phyloP scores from a whole-genome alignment of 2,888 invertebrate species.

The Tenthredo mesomela region DNA sequence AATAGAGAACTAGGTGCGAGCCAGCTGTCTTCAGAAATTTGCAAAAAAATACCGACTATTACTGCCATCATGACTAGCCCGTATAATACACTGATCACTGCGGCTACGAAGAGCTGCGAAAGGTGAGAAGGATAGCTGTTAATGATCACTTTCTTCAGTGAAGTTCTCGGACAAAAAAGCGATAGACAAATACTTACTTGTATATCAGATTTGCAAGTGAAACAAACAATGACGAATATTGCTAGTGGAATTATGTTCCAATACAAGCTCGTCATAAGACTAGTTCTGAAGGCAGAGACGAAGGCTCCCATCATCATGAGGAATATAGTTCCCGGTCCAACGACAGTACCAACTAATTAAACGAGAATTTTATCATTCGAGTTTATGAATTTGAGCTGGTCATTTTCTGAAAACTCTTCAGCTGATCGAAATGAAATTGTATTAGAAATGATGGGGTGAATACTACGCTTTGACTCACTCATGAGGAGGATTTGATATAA shows the following conservation, averaged over 20 bases:
- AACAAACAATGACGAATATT: slow-evolving; percentile 84
- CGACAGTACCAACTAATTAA: slow-evolving; percentile 83
- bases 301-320: slow-evolving; percentile 91
- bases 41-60: slow-evolving; percentile 88
- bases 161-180: not conserved
- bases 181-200: slow-evolving; percentile 80
- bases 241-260: slow-evolving; percentile 85
- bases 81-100: slow-evolving; percentile 87
- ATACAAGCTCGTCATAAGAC: slow-evolving; percentile 84
- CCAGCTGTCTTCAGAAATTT: slow-evolving; percentile 89
- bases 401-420: not conserved
- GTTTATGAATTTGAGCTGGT: not conserved
- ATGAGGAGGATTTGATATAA: slow-evolving; percentile 86
- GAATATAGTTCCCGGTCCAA: slow-evolving; percentile 92
- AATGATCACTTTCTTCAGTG: not conserved
- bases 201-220: slow-evolving; percentile 83
- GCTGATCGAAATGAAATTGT: not conserved
- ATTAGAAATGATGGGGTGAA: not conserved
- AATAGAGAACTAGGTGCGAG: slow-evolving; percentile 92
- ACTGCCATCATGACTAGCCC: slow-evolving; percentile 94
- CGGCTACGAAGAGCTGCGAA: slow-evolving; percentile 85
- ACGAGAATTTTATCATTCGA: slow-evolving; percentile 4
- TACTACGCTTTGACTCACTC: slow-evolving; percentile 72
- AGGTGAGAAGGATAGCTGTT: slow-evolving; percentile 44
- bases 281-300: slow-evolving; percentile 87